These are phyloP conservation scores for Casuarius casuarius DNA, from an alignment of 2,113 vertebrate species.

Conservation along the genomic window DNA sequence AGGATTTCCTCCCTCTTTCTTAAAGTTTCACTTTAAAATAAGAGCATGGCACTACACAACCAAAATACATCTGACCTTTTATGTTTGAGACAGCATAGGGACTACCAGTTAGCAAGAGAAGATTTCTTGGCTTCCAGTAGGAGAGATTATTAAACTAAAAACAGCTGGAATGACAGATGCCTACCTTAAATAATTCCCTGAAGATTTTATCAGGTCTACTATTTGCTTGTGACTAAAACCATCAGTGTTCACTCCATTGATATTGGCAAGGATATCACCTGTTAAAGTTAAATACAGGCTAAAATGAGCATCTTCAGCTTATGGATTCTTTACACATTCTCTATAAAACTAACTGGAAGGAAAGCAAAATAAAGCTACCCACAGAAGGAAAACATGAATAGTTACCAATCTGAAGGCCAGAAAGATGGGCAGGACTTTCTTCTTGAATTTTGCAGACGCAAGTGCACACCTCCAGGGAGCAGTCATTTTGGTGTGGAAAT, in stretches of 20 bases:
- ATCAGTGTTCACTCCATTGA: constrained; percentile 86
- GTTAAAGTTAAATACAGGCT: neutral
- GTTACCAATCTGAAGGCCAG: constrained; percentile 90
- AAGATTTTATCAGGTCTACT: constrained; percentile 85
- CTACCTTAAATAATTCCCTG: constrained; percentile 88
- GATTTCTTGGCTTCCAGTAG: neutral
- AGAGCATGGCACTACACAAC: neutral
- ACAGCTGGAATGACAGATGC: neutral
- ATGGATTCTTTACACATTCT: neutral
- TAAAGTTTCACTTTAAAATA: rapidly evolving
- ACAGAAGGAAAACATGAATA: neutral
- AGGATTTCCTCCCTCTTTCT: neutral
- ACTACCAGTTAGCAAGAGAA: rapidly evolving
- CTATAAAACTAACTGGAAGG: neutral
- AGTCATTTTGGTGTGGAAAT: constrained; percentile 74
- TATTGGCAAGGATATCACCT: constrained; percentile 89
- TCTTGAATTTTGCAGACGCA: constrained; percentile 86
- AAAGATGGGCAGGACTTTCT: constrained; percentile 85
- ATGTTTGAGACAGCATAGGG: rapidly evolving
- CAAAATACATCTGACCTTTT: neutral
- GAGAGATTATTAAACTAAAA: rapidly evolving
- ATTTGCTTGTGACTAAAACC: constrained; percentile 86
- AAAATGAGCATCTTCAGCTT: neutral
- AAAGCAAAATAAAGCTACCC: neutral
- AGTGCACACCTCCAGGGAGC: constrained; percentile 81